A percentile compares a stretch with the other conserved stretches of the same genome.
Conservation (phyloP, 1,140 invertebrate genomes). For the Polypedilum vanderplanki region DNA sequence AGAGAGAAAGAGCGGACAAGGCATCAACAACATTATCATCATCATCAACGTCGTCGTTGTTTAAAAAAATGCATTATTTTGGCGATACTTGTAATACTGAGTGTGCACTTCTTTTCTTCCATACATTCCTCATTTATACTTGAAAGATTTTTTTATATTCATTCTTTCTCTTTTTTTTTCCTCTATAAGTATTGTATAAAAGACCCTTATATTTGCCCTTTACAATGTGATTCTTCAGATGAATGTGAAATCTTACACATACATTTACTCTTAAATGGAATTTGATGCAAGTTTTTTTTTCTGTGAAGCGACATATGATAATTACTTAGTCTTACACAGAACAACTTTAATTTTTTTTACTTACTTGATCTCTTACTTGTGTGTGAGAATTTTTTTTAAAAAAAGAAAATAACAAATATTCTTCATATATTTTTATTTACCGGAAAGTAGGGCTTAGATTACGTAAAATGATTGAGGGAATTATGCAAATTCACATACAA, state of each 20-base stretch:
- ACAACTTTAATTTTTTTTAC: neutral
- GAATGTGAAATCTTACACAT: neutral
- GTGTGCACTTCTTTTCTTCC: neutral
- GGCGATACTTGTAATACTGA: conserved; percentile 1
- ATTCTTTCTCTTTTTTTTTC: no score
- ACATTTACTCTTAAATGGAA: neutral
- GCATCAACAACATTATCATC: conserved; percentile 6
- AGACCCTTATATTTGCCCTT: no score
- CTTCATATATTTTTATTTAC: neutral
- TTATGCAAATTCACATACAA: conserved; percentile 5
- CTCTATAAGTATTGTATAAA: no score
- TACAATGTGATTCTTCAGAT: no score
- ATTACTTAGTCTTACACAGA: neutral
- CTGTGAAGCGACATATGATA: neutral
- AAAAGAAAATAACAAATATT: no score
- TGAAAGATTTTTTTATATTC: neutral
- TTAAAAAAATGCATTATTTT: conserved; percentile 3
- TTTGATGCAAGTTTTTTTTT: neutral
- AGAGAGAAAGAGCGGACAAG: neutral
- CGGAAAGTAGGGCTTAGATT: conserved; percentile 8
- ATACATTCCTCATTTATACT: neutral
- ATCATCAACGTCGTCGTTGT: neutral
- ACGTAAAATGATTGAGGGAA: conserved; percentile 7
- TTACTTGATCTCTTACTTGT: neutral
- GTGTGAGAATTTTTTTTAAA: neutral